Base-by-base conservation (phyloP, 2,113 vertebrate species). In the Podarcis muralis region DNA sequence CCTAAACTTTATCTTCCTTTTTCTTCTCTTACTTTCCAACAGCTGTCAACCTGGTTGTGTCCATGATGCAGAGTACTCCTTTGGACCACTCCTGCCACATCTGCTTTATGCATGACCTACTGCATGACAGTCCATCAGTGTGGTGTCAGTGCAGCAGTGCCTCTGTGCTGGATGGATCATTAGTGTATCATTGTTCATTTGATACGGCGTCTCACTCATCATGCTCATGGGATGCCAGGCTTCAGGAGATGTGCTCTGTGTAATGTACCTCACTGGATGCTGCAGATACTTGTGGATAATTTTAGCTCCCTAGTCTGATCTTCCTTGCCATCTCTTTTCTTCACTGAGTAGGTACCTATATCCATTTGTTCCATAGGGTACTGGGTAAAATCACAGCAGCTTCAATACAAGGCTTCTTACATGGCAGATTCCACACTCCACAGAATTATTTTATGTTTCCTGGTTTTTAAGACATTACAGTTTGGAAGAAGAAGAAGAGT, bases 321-420 rank as follows among this genome's bases (percentile, higher is more conserved):
- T 66, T 81, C 35, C 27, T 20, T 86, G 23, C 86, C 77, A 66
- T 1, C 65, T 74, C 0, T 0, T 35, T 71, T 35, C 35, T 43
- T 66, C 59, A 37, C 9, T 0, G 11, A 86, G 80, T 2, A 82
- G 27, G 0, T 0, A 6, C 6, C 86, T n/a, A 0, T 40, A 1
- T 0, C 0, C 0, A 84, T 13, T 84, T 32, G 1, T 4, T 40
- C 71, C 59, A 22, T 23, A 35, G 65, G 30, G 3, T n/a, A 40
- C 0, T 0, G 53, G 15, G 15, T 74, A 65, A 71, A 69, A 65
- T 0, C 0, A 53, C 0, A 2, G 62, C 85, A 57, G 74, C 25
- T 88, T 82, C 37, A 69, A 75, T 12, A 20, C 23, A n/a, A 0
- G 0, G 4, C n/a, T 40, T 89, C 91, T 66, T 32, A 48, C 53